These are phyloP conservation scores for Hexactinellida sp. DNA, from an alignment of 37 sponge, comb jelly and placozoan genomes.

Conservation along the genomic window DNA sequence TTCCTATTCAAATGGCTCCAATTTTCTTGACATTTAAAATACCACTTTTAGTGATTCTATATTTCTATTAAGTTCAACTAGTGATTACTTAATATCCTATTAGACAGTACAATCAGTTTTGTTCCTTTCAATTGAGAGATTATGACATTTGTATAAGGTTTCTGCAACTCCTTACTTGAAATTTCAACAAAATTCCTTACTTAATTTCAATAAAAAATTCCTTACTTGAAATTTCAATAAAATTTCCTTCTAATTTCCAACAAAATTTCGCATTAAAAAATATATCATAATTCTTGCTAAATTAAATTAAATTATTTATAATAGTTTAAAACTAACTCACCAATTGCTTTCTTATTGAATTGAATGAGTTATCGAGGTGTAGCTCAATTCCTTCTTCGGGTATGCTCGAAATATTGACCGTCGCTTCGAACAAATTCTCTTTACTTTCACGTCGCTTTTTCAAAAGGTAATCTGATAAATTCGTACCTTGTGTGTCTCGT, in stretches of 20 bases:
- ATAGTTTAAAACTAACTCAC: no score
- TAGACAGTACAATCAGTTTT: no score
- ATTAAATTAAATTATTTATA: no score
- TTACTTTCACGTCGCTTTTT: neutral
- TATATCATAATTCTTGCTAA: neutral
- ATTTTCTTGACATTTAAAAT: neutral
- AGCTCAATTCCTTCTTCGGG: neutral
- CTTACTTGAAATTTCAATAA: neutral
- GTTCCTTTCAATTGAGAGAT: no score
- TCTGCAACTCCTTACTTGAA: neutral
- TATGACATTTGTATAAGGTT: no score
- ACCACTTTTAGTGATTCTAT: neutral
- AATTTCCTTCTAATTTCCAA: neutral
- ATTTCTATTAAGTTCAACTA: no score
- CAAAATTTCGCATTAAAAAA: neutral
- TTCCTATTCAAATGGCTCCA: neutral
- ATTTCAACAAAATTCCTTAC: neutral
- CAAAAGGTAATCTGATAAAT: neutral
- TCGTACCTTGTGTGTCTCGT: neutral
- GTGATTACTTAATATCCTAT: no score
- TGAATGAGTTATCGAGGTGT: neutral
- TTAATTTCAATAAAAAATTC: neutral
- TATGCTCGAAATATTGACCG: neutral
- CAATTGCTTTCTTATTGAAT: neutral
- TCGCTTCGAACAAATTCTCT: neutral